Evolutionary conservation across 2,113 vertebrate species (phyloP), one percentile per base, ranked within the genome.

Genomic region (Grammatotria lemairii): DNA sequence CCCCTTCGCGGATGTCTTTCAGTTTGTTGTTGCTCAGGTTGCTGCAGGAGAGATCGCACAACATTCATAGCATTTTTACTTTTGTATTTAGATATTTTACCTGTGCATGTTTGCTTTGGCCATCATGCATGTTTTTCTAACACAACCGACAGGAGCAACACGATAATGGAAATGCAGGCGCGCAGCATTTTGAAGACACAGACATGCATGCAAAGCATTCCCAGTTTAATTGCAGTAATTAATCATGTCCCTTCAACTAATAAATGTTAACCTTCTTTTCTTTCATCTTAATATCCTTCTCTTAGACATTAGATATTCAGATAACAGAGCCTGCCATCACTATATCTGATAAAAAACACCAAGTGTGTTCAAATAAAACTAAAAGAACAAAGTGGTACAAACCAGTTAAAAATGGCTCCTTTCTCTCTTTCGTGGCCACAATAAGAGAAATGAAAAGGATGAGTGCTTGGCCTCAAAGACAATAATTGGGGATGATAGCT

Each of bases 21-120:
- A 99, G 97, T 94, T 98, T 99, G 82, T 99, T 99, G 96, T 98
- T 99, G 85, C 98, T 99, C 51, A 99, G 95, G 84, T 99, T 99
- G 96, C 98, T 99, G 92, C 45, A 88, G 53, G 19, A 83, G 57
- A 14, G 19, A 85, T 23, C 70, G 26, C 60, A 82, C 33, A 2
- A 65, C 33, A 2, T 63, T 7, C 3, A 75, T 16, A 4, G 38
- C 9, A 17, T 28, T 10, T 73, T 28, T 16, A 2, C 12, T 60
- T 51, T 49, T 3, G 16, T 55, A 33, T 35, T 38, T 16, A 11
- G n/a, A 8, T 11, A 0, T 26, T 68, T 28, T 17, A 31, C 2
- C 11, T 54, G 17, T 51, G 8, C 12, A 8, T 28, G 17, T 57
- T 82, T 55, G 3, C 42, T 11, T 54, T 28, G 23, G 45, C 5